Evolutionary conservation across 1,140 invertebrate species (phyloP), one percentile per base, ranked within the genome.

Genomic region (Nilaparvata lugens): DNA sequence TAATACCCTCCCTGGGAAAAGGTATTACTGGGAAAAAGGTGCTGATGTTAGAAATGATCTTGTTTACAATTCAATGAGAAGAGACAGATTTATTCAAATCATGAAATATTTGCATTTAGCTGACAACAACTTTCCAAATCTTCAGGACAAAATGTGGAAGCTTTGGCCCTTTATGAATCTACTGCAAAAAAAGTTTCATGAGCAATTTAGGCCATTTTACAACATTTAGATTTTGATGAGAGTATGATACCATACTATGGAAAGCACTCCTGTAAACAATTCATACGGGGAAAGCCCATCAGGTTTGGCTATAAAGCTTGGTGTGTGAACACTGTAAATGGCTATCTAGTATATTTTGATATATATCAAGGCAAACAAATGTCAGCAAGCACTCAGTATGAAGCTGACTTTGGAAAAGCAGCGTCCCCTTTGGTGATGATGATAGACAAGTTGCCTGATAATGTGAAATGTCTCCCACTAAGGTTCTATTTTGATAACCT

Each of bases 191-290:
- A 62, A 65, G 48, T 58, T 19, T 35, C 28, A 60, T 48, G 35
- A 63, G 23, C 56, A 67, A 59, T 69, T 66, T 65, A 56, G 63
- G 43, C 66, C 66, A n/a, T n/a, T n/a, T 62, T 60, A 54, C 35
- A 62, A 45, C 13, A 59, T 58, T 43, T 66, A 48, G 14, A 14
- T 18, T 58, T 60, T 64, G 66, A 68, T 60, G 67, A 68, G 43
- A 63, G 48, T 19, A 67, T 70, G 64, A 60, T 69, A 11, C 63
- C 62, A 63, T 70, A 71, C 62, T 71, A 62, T 62, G 70, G 68
- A 16, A 58, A 51, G 57, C 69, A 69, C 57, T 38, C 58, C 11
- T 67, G 63, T 53, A 69, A 70, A 51, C 66, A 70, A 58, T 69
- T 66, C 61, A 69, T 68, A 18, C 54, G 65, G 64, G 21, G 60